These are phyloP conservation scores for Adoxophyes honmai DNA, from an alignment of 1,140 invertebrate genomes.

Conservation along the genomic window DNA sequence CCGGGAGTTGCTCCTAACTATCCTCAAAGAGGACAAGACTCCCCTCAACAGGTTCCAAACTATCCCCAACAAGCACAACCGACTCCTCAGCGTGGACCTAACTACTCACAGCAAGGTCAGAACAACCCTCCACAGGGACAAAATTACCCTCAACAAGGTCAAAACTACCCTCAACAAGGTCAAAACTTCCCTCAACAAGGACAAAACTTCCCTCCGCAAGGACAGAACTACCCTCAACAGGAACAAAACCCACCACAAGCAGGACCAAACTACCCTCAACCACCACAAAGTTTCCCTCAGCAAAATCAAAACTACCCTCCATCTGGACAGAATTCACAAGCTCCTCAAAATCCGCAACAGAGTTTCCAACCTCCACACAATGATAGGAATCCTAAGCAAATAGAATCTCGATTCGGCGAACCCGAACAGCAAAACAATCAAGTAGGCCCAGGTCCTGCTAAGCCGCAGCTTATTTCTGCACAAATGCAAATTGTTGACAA, in stretches of 20 bases:
- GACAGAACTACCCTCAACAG: not conserved
- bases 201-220: not conserved
- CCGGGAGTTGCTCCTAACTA: not conserved
- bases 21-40: slow-evolving; percentile 11
- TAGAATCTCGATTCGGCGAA: not conserved
- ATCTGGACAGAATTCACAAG: not conserved
- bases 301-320: not conserved
- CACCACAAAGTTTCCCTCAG: not conserved
- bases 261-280: not conserved
- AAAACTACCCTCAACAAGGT: not conserved
- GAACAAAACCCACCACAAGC: not conserved
- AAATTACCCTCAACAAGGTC: not conserved
- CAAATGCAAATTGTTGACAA: slow-evolving; percentile 67
- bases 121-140: slow-evolving; percentile 3
- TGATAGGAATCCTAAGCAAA: slow-evolving; percentile 5
- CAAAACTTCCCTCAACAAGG: not conserved
- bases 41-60: not conserved
- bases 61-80: slow-evolving; percentile 1
- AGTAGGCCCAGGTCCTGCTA: slow-evolving; percentile 18
- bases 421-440: not conserved
- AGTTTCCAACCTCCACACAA: not conserved
- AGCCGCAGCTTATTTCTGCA: slow-evolving; percentile 54
- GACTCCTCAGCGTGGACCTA: not conserved
- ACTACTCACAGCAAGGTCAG: slow-evolving; percentile 16
- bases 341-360: not conserved